Conservation (phyloP, 1,140 invertebrate genomes). For the Leptinotarsa lineolata region DNA sequence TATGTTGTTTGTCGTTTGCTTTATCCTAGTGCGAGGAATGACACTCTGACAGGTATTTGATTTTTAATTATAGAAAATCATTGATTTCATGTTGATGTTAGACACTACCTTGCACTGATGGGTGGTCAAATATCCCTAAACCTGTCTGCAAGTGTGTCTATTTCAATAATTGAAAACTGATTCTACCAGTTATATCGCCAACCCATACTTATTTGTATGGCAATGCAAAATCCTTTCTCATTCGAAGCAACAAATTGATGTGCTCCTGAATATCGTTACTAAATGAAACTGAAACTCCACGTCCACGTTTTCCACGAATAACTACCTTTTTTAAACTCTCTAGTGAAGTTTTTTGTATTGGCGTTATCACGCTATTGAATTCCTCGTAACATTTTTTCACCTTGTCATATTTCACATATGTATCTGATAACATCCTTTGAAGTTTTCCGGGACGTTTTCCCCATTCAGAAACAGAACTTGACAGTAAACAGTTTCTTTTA, state of each 20-base stretch:
- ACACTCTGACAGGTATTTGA: no score
- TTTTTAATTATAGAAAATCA: no score
- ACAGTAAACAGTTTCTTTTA: conserved; percentile 31
- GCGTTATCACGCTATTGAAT: conserved; percentile 30
- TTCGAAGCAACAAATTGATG: conserved; percentile 27
- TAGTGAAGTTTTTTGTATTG: conserved; percentile 32
- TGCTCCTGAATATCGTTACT: conserved; percentile 33
- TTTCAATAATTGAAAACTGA: no score
- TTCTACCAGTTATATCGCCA: no score
- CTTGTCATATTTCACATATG: conserved; percentile 16
- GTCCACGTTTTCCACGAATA: conserved; percentile 34
- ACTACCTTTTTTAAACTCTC: conserved; percentile 31
- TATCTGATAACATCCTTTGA: conserved; percentile 31
- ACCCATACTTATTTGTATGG: no score
- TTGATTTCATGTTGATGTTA: no score
- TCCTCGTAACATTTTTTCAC: conserved; percentile 35
- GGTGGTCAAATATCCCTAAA: no score
- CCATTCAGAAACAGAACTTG: conserved; percentile 31
- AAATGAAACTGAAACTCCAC: conserved; percentile 41
- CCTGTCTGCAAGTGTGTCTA: no score
- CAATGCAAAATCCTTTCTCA: conserved; percentile 10
- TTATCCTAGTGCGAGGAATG: no score
- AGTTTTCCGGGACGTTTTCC: conserved; percentile 32
- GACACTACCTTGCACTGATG: no score
- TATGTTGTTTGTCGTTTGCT: no score